Percentiles rank a stretch among this genome's conserved stretches.
Evolutionary conservation across 1,140 invertebrate species (phyloP).

Genomic region (Aphelinus certus): DNA sequence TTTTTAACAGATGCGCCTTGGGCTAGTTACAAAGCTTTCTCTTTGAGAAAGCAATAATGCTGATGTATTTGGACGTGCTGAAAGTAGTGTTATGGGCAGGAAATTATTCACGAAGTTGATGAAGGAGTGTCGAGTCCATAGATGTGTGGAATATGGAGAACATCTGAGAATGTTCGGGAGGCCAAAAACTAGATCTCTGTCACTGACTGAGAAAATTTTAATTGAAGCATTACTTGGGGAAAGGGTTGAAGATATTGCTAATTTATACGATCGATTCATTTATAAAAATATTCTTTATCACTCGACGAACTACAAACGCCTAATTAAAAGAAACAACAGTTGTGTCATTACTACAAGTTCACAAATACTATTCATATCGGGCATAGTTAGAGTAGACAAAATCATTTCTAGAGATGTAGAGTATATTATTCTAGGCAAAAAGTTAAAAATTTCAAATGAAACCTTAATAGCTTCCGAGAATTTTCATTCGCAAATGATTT

Average conservation of each 20-base stretch:
- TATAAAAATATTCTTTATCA: constrained; percentile 30
- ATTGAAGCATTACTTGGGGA: constrained; percentile 17
- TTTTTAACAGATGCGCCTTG: no score
- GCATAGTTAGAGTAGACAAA: no score
- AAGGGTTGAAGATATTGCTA: constrained; percentile 15
- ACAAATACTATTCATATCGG: no score
- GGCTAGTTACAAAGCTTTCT: no score
- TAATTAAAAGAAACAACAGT: constrained; percentile 26
- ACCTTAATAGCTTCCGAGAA: no score
- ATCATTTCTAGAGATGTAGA: no score
- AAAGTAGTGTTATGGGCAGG: constrained; percentile 27
- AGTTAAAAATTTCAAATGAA: no score
- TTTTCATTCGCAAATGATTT: no score
- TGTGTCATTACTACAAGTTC: no score
- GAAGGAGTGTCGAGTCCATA: constrained; percentile 24
- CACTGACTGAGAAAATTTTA: constrained; percentile 25
- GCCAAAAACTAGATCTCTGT: constrained; percentile 18
- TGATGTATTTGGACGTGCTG: constrained; percentile 19
- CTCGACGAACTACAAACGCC: constrained; percentile 13
- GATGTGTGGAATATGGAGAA: no score
- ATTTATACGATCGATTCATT: constrained; percentile 25
- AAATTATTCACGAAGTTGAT: constrained; percentile 25
- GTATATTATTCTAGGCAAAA: no score
- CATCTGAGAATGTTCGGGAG: constrained; percentile 8
- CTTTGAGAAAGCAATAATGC: no score